Conservation (phyloP, 1,140 invertebrate genomes). For the Nasonia vitripennis region DNA sequence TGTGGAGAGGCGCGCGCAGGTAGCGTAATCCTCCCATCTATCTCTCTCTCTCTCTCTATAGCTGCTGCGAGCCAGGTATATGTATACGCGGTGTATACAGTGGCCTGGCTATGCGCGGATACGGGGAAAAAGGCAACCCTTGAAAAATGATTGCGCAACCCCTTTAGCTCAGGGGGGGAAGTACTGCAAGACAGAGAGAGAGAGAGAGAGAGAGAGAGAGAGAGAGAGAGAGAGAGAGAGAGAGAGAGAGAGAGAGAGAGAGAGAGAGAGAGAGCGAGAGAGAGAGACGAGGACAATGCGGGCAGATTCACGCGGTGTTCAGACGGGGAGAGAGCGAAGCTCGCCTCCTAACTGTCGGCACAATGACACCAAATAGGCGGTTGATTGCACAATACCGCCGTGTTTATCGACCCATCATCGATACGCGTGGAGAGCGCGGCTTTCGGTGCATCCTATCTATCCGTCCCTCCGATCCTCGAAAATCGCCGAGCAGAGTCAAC, state of each 20-base stretch:
- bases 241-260: too few species aligned
- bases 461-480: constrained; percentile 10
- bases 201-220: too few species aligned
- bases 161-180: constrained; percentile 25
- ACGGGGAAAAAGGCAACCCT: constrained; percentile 30
- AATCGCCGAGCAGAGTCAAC: constrained; percentile 62
- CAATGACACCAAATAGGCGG: constrained; percentile 72
- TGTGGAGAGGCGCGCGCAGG: constrained; percentile 11
- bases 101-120: background rate
- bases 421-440: constrained; percentile 54
- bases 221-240: too few species aligned
- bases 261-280: too few species aligned
- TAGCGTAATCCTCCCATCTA: background rate
- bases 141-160: constrained; percentile 58
- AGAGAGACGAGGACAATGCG: constrained; percentile 37
- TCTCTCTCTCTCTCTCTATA: background rate
- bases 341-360: constrained; percentile 61
- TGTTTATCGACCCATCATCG: constrained; percentile 71
- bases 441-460: constrained; percentile 3
- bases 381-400: constrained; percentile 70
- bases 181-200: background rate
- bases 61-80: background rate
- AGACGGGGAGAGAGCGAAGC: background rate
- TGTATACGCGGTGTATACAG: background rate
- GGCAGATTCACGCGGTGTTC: constrained; percentile 35